phyloP scores from a whole-genome alignment of 2,888 invertebrate genomes.

The Sminthurinus aureus region DNA sequence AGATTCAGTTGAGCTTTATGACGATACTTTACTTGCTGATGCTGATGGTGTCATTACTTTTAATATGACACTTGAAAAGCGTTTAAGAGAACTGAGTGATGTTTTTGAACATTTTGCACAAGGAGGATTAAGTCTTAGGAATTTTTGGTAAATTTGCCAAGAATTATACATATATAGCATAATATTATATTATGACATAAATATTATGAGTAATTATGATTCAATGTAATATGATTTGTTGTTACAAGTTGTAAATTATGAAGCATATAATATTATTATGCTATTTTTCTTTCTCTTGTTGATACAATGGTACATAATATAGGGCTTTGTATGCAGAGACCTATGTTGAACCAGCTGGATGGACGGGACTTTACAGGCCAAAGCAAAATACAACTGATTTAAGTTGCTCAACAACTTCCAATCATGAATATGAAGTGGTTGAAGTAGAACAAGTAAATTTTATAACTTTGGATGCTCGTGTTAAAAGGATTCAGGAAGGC shows the following conservation, averaged over 20 bases:
- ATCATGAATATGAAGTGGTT: slow-evolving; percentile 14
- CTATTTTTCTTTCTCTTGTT: too few relatives aligned
- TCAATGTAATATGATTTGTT: too few relatives aligned
- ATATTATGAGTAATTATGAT: too few relatives aligned
- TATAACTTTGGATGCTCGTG: slow-evolving; percentile 19
- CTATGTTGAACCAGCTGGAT: slow-evolving; percentile 30
- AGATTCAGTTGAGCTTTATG: slow-evolving; percentile 14
- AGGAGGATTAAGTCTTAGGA: slow-evolving; percentile 17
- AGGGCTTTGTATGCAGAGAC: slow-evolving; percentile 28
- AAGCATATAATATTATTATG: too few relatives aligned
- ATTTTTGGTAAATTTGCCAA: slow-evolving; percentile 13
- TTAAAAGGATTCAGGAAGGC: neutral
- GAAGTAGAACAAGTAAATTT: slow-evolving; percentile 34
- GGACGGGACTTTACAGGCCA: neutral
- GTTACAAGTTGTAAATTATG: too few relatives aligned
- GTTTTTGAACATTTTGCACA: slow-evolving; percentile 33
- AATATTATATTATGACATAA: too few relatives aligned
- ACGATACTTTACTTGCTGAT: slow-evolving; percentile 24
- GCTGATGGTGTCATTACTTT: slow-evolving; percentile 27
- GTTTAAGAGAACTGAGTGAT: slow-evolving; percentile 25
- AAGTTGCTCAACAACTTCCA: neutral
- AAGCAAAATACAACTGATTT: neutral
- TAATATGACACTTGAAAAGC: slow-evolving; percentile 33
- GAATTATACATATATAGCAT: too few relatives aligned
- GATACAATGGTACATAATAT: too few relatives aligned